These are phyloP conservation scores for Drepana falcataria DNA, from an alignment of 2,888 invertebrate genomes.

Conservation along the genomic window DNA sequence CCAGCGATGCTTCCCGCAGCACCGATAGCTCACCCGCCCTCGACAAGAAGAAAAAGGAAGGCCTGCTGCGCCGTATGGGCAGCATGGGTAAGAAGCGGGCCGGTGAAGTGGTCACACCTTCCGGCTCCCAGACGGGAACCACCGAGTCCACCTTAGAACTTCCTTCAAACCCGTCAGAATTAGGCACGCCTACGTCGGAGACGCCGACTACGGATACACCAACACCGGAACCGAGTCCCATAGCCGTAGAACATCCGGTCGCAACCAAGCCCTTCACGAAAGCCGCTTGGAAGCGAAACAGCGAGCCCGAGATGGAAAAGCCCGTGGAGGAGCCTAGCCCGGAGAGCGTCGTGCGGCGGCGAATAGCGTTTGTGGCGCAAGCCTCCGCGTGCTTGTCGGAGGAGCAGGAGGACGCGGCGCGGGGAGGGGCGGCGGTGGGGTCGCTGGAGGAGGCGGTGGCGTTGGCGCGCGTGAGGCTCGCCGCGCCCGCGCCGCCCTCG, in stretches of 20 bases:
- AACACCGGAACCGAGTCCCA: slow-evolving; percentile 50
- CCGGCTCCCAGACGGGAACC: slow-evolving; percentile 26
- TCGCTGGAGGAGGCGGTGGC: slow-evolving; percentile 75
- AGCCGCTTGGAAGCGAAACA: slow-evolving; percentile 71
- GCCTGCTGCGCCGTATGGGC: slow-evolving; percentile 61
- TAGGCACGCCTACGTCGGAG: slow-evolving; percentile 4
- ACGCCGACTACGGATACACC: slow-evolving; percentile 19
- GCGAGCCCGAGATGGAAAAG: slow-evolving; percentile 60
- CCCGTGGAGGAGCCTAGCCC: slow-evolving; percentile 68
- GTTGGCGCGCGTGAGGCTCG: slow-evolving; percentile 69
- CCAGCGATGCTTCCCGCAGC: slow-evolving; percentile 51
- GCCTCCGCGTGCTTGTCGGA: slow-evolving; percentile 72
- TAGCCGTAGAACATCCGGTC: slow-evolving; percentile 67
- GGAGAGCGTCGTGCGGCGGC: slow-evolving; percentile 64
- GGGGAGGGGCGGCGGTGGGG: slow-evolving; percentile 62
- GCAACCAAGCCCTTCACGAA: slow-evolving; percentile 76
- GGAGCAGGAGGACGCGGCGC: slow-evolving; percentile 63
- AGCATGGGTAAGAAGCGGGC: slow-evolving; percentile 60
- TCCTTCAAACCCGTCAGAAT: slow-evolving; percentile 7
- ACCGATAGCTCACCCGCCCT: slow-evolving; percentile 58
- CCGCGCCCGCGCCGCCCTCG: slow-evolving; percentile 50
- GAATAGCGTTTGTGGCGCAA: slow-evolving; percentile 77
- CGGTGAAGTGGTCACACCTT: slow-evolving; percentile 33
- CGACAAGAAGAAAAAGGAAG: slow-evolving; percentile 62
- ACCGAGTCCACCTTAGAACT: slow-evolving; percentile 18